Base-by-base conservation (phyloP, 2,113 vertebrate species). In the Urocynchramus pylzowi region DNA sequence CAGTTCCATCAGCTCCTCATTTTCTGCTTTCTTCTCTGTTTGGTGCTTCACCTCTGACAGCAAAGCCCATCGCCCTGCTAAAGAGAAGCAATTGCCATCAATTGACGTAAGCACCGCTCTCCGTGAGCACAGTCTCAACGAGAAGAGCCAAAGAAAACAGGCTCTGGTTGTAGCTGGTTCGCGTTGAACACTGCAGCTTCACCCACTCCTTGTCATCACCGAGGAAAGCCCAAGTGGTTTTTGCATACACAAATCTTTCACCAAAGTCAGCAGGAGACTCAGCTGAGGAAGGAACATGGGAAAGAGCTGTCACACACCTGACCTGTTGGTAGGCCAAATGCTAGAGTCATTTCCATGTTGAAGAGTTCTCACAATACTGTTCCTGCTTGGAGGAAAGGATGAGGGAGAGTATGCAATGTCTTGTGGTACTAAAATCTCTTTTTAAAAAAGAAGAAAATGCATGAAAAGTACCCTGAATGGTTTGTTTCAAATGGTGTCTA, bases 51-150 rank as follows among this genome's bases (percentile, higher is more conserved):
- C 6, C 15, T 65, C 82, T 50, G 47, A 26, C 59, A 80, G 53
- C 57, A 68, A 31, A 27, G 35, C 10, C 22, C 0, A 0, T 16
- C 15, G 10, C 27, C n/a, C 73, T 41, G 70, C 6, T 2, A 22
- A 53, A 44, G 49, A 82, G 50, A 57, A 60, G 70, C 11, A 2
- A 41, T 35, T 44, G 26, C n/a, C 1, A 1, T 37, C 11, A 2
- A 41, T 35, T 44, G 26, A 37, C 1, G 1, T 37, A 17, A 68
- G 64, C 59, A 21, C 31, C 16, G 45, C 31, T 69, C 69, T 23
- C 20, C 0, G 0, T 3, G 35, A 69, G 4, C 37, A 16, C 41
- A 3, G 17, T 3, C 41, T 69, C 28, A 35, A 5, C 2, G 4
- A 27, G 41, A 59, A 42, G 13, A 47, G 56, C 33, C 80, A 60